phyloP scores from a whole-genome alignment of 1,140 invertebrate species.

The Heliconius nattereri region DNA sequence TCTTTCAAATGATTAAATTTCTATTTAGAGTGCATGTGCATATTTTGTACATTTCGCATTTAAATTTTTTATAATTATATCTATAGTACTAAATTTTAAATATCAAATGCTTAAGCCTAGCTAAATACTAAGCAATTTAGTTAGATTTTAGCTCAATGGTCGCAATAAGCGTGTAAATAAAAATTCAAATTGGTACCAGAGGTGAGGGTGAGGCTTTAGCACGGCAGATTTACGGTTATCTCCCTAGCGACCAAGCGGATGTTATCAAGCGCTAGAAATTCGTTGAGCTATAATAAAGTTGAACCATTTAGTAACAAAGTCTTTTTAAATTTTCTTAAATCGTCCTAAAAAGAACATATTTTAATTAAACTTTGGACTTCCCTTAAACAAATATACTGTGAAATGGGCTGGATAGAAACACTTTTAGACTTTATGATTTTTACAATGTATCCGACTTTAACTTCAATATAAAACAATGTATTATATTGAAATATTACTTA shows the following conservation, averaged over 20 bases:
- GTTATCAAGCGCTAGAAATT: conserved; percentile 26
- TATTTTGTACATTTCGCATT: no score
- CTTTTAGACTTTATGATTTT: no score
- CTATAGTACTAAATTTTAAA: no score
- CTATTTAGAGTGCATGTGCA: no score
- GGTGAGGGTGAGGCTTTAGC: conserved; percentile 26
- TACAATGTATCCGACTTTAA: no score
- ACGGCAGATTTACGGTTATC: conserved; percentile 25
- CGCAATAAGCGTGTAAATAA: conserved; percentile 16
- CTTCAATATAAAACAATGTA: no score
- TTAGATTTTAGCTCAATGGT: neutral
- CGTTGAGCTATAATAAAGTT: conserved; percentile 19
- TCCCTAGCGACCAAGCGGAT: conserved; percentile 23
- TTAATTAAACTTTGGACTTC: neutral
- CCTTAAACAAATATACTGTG: no score
- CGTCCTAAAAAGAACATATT: neutral
- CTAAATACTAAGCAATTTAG: neutral
- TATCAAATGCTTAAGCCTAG: neutral
- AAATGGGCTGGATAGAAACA: no score
- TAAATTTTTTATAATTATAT: no score
- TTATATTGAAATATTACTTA: no score
- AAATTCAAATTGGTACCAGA: conserved; percentile 30
- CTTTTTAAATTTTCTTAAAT: conserved; percentile 10
- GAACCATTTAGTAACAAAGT: conserved; percentile 24
- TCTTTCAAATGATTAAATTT: no score